Conservation (phyloP, 2,797 vertebrate species). For the Sphenodon punctatus region DNA sequence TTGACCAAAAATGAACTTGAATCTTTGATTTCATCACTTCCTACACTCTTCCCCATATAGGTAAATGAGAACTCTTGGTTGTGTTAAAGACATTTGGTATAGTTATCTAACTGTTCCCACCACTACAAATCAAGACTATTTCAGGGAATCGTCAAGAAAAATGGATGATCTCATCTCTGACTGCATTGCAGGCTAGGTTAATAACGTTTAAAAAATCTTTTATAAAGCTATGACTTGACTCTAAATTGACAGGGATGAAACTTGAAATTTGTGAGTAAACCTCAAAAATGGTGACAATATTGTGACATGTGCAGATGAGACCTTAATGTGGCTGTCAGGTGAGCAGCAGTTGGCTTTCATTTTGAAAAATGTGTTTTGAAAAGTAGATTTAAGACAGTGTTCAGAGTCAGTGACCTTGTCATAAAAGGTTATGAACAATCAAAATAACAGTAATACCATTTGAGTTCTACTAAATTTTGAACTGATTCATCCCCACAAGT, state of each 20-base stretch:
- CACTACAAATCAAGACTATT: neutral
- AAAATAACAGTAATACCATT: conserved; percentile 23
- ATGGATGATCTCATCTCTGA: neutral
- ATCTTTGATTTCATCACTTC: neutral
- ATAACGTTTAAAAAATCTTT: neutral
- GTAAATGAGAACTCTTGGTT: neutral
- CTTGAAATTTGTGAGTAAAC: neutral
- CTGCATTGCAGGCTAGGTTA: neutral
- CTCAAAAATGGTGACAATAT: neutral
- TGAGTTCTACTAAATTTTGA: conserved; percentile 38
- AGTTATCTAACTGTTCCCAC: neutral
- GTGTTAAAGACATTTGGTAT: neutral
- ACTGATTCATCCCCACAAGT: neutral
- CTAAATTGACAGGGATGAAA: neutral
- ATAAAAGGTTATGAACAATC: conserved; percentile 28
- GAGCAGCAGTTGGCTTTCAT: neutral
- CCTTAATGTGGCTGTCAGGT: neutral
- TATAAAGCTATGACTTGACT: neutral
- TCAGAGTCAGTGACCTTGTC: neutral
- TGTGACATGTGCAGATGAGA: conserved; percentile 12
- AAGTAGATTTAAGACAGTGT: neutral
- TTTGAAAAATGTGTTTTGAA: conserved; percentile 34
- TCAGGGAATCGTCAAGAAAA: neutral
- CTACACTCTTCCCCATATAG: neutral
- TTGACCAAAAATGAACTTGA: neutral